These are phyloP conservation scores for Danio aesculapii DNA, from an alignment of 2,797 vertebrate species.

Conservation along the genomic window DNA sequence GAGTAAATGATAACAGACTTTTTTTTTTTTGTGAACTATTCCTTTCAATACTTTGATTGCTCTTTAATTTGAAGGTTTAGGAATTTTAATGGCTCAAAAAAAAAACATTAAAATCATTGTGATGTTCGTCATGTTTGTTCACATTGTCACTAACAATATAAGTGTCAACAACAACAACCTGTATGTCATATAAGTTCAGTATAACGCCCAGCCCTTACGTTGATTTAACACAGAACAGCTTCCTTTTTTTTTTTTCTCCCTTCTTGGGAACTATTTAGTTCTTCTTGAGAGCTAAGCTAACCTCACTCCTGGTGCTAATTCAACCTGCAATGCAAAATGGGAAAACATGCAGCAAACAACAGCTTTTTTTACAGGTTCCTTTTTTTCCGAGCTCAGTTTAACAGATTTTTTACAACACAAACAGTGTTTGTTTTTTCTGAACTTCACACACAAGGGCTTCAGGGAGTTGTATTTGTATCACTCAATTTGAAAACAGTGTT, in stretches of 20 bases:
- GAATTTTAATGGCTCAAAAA: not conserved
- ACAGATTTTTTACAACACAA: conserved; percentile 9
- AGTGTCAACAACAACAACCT: not conserved
- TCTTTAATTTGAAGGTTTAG: not conserved
- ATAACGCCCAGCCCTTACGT: not conserved
- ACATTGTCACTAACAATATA: not conserved
- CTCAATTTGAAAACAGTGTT: conserved; percentile 10
- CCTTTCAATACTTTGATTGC: no score
- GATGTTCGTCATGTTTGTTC: not conserved
- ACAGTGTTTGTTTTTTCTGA: conserved; percentile 26
- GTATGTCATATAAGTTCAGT: not conserved
- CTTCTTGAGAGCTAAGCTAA: conserved; percentile 54
- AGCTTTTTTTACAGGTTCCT: not conserved
- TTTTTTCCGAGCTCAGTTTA: not conserved
- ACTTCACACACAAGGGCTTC: conserved; percentile 35
- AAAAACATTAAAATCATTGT: not conserved
- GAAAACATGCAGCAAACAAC: conserved; percentile 33
- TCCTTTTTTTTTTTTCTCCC: not conserved
- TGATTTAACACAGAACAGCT: not conserved
- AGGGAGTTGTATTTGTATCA: conserved; percentile 46
- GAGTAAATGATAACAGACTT: no score
- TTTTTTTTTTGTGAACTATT: no score
- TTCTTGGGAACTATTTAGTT: conserved; percentile 30
- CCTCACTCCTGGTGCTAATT: conserved; percentile 70
- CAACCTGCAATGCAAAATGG: conserved; percentile 61